phyloP scores from a whole-genome alignment of 2,888 invertebrate genomes.

The Ametastegia equiseti region DNA sequence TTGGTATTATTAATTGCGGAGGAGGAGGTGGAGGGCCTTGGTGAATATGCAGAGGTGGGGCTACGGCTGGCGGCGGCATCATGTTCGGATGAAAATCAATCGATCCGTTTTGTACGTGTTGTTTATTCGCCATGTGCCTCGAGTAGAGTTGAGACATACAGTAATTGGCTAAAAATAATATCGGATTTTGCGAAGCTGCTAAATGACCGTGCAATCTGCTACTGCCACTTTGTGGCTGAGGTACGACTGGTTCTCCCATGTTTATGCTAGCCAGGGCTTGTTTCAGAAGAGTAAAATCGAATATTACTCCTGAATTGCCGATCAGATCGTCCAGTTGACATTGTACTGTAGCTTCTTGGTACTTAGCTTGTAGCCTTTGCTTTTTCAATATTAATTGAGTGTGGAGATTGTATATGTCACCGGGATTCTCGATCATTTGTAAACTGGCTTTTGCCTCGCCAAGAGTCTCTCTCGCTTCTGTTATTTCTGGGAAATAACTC shows the following conservation, averaged over 20 bases:
- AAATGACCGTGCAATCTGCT: slow-evolving; percentile 63
- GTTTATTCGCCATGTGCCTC: slow-evolving; percentile 81
- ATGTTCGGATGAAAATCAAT: slow-evolving; percentile 72
- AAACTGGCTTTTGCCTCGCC: slow-evolving; percentile 81
- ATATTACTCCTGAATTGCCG: slow-evolving; percentile 81
- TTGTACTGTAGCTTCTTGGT: slow-evolving; percentile 85
- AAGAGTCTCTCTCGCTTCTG: slow-evolving; percentile 82
- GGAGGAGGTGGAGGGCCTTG: slow-evolving; percentile 54
- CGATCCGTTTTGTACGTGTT: slow-evolving; percentile 78
- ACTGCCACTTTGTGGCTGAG: slow-evolving; percentile 60
- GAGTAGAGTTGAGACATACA: slow-evolving; percentile 86
- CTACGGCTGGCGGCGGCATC: slow-evolving; percentile 66
- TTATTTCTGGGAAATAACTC: slow-evolving; percentile 81
- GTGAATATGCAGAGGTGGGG: slow-evolving; percentile 50
- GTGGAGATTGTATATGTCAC: slow-evolving; percentile 81
- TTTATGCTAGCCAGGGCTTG: slow-evolving; percentile 83
- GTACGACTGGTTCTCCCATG: slow-evolving; percentile 77
- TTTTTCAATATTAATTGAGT: slow-evolving; percentile 82
- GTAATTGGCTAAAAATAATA: slow-evolving; percentile 86
- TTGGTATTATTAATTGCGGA: slow-evolving; percentile 63
- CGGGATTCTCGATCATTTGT: slow-evolving; percentile 79
- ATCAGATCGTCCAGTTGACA: slow-evolving; percentile 85
- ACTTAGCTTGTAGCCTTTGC: slow-evolving; percentile 82
- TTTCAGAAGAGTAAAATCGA: slow-evolving; percentile 83
- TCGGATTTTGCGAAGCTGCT: slow-evolving; percentile 81